These are phyloP conservation scores for Drosophila buzzatii DNA, from an alignment of 2,888 invertebrate species.

Conservation along the genomic window DNA sequence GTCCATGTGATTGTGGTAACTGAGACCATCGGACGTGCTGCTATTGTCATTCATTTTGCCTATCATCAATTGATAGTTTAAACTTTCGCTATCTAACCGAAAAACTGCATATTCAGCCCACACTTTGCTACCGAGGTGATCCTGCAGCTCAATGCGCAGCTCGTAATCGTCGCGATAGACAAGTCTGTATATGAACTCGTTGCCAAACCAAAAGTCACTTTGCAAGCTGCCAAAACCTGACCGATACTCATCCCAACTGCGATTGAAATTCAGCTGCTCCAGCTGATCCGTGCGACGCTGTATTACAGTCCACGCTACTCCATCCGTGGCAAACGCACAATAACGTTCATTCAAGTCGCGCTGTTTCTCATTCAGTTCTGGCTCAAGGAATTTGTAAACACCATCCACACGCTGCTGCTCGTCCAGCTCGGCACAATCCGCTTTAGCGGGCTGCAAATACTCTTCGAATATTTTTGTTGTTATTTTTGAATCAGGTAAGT, in stretches of 20 bases:
- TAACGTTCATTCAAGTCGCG: constrained; percentile 85
- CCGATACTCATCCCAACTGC: constrained; percentile 87
- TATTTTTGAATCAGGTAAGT: constrained; percentile 37
- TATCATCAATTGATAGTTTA: constrained; percentile 85
- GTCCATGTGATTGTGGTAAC: constrained; percentile 86
- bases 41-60: constrained; percentile 83
- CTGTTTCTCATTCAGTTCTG: constrained; percentile 76
- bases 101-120: constrained; percentile 87
- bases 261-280: constrained; percentile 86
- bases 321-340: constrained; percentile 86
- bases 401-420: constrained; percentile 81
- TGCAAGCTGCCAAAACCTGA: constrained; percentile 87
- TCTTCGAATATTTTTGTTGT: constrained; percentile 48
- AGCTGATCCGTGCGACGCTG: constrained; percentile 84
- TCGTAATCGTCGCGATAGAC: constrained; percentile 83
- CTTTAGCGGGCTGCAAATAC: constrained; percentile 77
- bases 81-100: constrained; percentile 84
- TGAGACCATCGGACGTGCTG: constrained; percentile 87
- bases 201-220: constrained; percentile 88
- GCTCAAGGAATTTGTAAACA: constrained; percentile 83
- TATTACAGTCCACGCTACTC: constrained; percentile 87
- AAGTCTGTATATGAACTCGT: constrained; percentile 86
- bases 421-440: constrained; percentile 85
- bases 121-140: constrained; percentile 85
- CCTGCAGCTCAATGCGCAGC: constrained; percentile 86